These are phyloP conservation scores for Lophochroa leadbeateri DNA, from an alignment of 2,113 vertebrate species.

Conservation along the genomic window DNA sequence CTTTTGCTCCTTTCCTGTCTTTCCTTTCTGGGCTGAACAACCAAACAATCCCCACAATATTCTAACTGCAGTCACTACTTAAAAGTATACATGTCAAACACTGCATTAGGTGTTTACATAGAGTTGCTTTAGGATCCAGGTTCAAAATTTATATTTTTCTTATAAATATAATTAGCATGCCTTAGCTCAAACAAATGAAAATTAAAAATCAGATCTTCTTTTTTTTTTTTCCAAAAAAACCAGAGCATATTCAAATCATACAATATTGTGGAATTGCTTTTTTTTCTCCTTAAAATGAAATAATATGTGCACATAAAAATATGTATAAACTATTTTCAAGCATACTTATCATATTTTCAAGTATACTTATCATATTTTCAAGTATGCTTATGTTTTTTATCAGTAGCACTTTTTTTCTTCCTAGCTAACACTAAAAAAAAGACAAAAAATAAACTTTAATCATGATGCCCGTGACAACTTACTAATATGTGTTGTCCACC, in stretches of 20 bases:
- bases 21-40: not conserved
- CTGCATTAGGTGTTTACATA: rapidly evolving
- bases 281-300: not conserved
- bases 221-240: not conserved
- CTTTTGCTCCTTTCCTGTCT: not conserved
- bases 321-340: not conserved
- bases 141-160: not conserved
- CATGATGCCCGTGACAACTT: not conserved
- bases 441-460: not conserved
- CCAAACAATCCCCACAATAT: not conserved
- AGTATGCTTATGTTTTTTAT: not conserved
- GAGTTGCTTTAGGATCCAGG: not conserved
- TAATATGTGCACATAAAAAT: not conserved
- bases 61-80: not conserved
- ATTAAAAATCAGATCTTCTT: not conserved
- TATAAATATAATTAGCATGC: not conserved
- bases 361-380: not conserved
- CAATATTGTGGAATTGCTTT: rapidly evolving
- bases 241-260: not conserved
- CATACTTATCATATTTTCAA: not conserved
- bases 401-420: not conserved
- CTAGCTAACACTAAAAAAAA: not conserved
- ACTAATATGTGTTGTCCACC: not conserved
- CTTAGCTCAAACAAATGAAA: not conserved
- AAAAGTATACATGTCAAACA: not conserved